Percentiles rank a stretch among this genome's conserved stretches.
Conservation (phyloP, 1,140 invertebrate species). For the Rhagoletis pomonella region DNA sequence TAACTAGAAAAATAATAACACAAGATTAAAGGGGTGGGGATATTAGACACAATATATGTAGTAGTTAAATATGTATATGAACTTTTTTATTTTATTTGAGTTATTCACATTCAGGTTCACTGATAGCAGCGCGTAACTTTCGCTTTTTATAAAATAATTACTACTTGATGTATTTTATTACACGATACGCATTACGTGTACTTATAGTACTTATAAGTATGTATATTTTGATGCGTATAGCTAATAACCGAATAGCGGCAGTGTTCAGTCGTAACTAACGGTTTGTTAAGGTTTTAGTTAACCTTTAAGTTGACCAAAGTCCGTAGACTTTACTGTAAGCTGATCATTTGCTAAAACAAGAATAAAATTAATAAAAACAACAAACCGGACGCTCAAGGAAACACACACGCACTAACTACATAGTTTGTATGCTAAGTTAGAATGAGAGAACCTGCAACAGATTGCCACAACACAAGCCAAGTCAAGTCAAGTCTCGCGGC, state of each 20-base stretch:
- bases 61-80: not conserved
- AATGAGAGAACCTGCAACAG: not conserved
- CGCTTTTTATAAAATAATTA: not conserved
- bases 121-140: slow-evolving; percentile 2
- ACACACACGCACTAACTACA: slow-evolving; percentile 8
- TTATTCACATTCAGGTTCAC: not conserved
- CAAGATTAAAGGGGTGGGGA: not conserved
- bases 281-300: not conserved
- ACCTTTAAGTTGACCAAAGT: not conserved
- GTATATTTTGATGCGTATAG: not conserved
- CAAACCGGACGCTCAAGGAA: not conserved
- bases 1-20: slow-evolving; percentile 36
- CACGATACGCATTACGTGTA: not conserved
- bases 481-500: not conserved
- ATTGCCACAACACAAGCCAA: not conserved
- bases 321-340: not conserved
- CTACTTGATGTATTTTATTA: no score
- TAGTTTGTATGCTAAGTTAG: not conserved
- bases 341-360: not conserved
- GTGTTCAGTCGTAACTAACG: slow-evolving; percentile 14
- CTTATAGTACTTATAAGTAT: no score
- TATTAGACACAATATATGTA: not conserved
- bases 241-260: slow-evolving; percentile 4
- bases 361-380: not conserved
- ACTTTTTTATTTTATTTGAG: not conserved